Conservation (phyloP, 2,113 vertebrate genomes). For the Boulengeromyrus knoepffleri region DNA sequence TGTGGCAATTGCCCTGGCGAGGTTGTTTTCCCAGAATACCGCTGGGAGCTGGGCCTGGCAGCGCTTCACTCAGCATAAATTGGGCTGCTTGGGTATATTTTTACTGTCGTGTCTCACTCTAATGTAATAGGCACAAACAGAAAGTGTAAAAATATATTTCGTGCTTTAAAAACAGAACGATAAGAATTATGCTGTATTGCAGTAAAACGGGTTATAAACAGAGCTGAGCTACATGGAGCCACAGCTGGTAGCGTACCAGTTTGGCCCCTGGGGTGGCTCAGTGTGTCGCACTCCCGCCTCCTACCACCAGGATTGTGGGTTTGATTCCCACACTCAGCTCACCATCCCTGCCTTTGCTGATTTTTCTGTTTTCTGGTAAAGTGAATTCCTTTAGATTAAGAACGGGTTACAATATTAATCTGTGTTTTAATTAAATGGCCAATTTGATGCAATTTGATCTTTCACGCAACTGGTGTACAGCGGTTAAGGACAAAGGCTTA, state of each 20-base stretch:
- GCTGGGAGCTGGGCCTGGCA: not conserved
- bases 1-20: not conserved
- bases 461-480: not conserved
- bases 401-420: not conserved
- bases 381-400: not conserved
- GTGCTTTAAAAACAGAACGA: not conserved
- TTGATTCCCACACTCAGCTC: not conserved
- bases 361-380: not conserved
- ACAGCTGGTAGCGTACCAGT: not conserved
- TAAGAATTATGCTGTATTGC: not conserved
- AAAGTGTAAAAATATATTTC: not conserved
- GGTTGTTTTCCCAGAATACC: not conserved
- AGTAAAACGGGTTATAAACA: not conserved
- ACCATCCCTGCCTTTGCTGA: not conserved
- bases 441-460: not conserved
- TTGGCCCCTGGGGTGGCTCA: not conserved
- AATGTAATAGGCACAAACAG: not conserved
- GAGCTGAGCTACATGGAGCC: not conserved
- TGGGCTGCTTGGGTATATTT: conserved; percentile 2
- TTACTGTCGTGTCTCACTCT: not conserved
- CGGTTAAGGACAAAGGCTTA: not conserved
- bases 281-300: not conserved
- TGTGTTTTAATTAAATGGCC: not conserved
- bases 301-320: not conserved
- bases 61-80: not conserved